Conservation (phyloP, 1,140 invertebrate species). For the Drosophila carrolli region DNA sequence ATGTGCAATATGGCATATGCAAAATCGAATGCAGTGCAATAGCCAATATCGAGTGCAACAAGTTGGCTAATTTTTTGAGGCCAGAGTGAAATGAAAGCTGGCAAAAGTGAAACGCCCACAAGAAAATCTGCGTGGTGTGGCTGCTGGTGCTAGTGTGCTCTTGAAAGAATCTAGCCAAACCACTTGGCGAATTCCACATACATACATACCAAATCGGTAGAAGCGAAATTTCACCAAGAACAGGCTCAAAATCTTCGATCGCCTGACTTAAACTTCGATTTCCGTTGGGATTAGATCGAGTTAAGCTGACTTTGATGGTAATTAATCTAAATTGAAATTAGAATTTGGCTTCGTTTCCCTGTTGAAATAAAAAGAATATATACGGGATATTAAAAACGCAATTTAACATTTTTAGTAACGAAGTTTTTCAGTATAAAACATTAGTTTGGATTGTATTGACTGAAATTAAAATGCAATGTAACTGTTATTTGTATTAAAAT, state of each 20-base stretch:
- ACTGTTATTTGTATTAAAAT: too few relatives aligned
- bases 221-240: constrained; percentile 77
- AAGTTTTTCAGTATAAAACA: too few relatives aligned
- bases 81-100: constrained; percentile 74
- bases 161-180: constrained; percentile 80
- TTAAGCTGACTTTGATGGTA: constrained; percentile 61
- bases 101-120: constrained; percentile 81
- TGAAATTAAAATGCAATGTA: too few relatives aligned
- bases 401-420: too few relatives aligned
- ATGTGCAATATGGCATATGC: constrained; percentile 29
- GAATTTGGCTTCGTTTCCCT: too few relatives aligned
- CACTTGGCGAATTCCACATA: constrained; percentile 78
- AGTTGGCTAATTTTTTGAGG: constrained; percentile 18
- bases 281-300: constrained; percentile 34
- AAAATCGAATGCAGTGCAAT: constrained; percentile 29
- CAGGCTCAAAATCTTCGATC: constrained; percentile 58
- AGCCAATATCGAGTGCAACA: constrained; percentile 34
- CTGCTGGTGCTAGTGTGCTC: constrained; percentile 32
- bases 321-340: constrained; percentile 55
- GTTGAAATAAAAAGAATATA: not conserved
- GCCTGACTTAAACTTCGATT: constrained; percentile 44
- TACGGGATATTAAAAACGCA: too few relatives aligned
- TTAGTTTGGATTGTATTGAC: too few relatives aligned
- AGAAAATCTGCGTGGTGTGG: constrained; percentile 51
- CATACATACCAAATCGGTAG: constrained; percentile 53